Conservation (phyloP, 1,140 invertebrate species). For the Bombus waltoni region DNA sequence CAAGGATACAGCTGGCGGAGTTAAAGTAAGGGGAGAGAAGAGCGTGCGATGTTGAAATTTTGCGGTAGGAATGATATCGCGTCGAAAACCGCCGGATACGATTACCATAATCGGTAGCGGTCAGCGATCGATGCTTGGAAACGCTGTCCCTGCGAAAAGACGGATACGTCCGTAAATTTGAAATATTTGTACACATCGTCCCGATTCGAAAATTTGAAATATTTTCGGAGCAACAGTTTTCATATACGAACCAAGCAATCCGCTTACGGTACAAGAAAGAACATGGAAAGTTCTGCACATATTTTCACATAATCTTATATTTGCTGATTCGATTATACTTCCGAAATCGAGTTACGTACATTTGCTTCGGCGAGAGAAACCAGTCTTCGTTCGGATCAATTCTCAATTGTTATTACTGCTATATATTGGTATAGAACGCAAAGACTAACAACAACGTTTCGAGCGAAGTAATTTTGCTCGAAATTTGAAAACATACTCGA, state of each 20-base stretch:
- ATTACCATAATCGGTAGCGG: constrained; percentile 26
- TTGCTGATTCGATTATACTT: no score
- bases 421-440: no score
- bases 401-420: no score
- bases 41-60: constrained; percentile 15
- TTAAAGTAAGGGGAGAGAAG: background rate
- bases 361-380: no score
- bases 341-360: no score
- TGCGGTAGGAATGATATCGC: constrained; percentile 40
- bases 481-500: no score
- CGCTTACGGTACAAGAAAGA: no score
- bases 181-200: background rate
- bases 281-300: no score
- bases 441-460: no score
- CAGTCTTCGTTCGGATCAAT: no score
- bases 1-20: background rate
- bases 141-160: background rate
- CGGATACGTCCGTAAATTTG: background rate
- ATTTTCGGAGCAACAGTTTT: background rate
- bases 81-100: constrained; percentile 21
- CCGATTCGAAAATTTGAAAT: background rate
- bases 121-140: constrained; percentile 18
- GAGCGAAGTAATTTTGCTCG: no score
- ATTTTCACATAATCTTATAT: no score
- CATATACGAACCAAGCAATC: background rate